phyloP scores from a whole-genome alignment of 2,797 vertebrate species.

The Aphelocoma californica region DNA sequence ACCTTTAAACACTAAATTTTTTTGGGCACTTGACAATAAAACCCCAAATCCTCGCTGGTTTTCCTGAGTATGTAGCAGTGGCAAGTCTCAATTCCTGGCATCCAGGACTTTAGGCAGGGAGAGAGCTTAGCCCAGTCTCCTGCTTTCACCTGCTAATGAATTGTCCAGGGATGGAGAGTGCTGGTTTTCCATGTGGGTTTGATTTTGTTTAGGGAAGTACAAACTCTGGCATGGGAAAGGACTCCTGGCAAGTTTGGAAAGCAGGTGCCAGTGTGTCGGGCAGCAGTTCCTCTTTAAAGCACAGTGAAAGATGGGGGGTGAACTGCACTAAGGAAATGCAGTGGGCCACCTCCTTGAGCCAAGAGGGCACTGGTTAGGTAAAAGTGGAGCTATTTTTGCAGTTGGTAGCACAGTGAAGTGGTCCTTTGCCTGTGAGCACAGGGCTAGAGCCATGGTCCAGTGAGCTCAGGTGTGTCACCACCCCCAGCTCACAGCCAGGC shows the following conservation, averaged over 20 bases:
- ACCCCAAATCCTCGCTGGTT: neutral
- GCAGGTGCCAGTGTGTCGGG: neutral
- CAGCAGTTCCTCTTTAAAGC: neutral
- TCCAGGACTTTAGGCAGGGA: conserved; percentile 64
- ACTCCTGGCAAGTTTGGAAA: neutral
- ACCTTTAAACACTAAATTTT: conserved; percentile 50
- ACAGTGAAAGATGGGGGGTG: neutral
- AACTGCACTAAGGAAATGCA: neutral
- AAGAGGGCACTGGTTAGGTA: rapidly evolving
- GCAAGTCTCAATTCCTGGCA: conserved; percentile 71
- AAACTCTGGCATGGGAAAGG: neutral
- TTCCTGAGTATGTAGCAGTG: neutral
- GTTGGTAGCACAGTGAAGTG: neutral
- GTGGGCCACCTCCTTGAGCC: neutral
- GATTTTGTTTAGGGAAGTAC: neutral
- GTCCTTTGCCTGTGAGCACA: rapidly evolving
- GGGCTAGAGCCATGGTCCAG: rapidly evolving
- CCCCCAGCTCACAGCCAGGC: rapidly evolving
- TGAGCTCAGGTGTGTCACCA: neutral
- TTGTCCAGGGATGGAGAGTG: neutral
- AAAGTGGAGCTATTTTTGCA: neutral
- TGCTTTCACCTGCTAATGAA: neutral
- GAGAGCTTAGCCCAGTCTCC: neutral
- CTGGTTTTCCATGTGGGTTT: neutral
- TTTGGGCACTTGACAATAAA: conserved; percentile 32